phyloP scores from a whole-genome alignment of 53 echinoderm and acorn worm genomes.

The Temnopleurus reevesii region DNA sequence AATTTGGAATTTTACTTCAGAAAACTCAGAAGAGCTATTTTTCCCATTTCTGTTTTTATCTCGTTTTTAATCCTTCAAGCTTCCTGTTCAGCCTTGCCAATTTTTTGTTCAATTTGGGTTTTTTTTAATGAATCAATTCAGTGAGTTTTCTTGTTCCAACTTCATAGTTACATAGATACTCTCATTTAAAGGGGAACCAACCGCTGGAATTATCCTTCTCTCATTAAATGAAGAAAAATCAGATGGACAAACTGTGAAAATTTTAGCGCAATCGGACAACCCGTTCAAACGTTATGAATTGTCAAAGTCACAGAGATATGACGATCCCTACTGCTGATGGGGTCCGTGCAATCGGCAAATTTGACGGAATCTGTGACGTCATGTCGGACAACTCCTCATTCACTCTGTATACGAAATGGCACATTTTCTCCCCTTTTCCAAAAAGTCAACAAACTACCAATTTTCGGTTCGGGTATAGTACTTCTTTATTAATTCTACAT shows the following conservation, averaged over 20 bases:
- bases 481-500: too few relatives aligned
- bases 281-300: not conserved
- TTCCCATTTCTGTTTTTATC: not conserved
- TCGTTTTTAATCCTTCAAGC: not conserved
- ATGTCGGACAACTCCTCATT: too few relatives aligned
- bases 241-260: not conserved
- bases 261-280: not conserved
- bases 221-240: not conserved
- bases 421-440: too few relatives aligned
- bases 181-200: not conserved
- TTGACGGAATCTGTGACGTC: too few relatives aligned
- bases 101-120: not conserved
- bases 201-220: not conserved
- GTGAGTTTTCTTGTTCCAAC: not conserved
- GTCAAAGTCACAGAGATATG: too few relatives aligned
- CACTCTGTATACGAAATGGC: too few relatives aligned
- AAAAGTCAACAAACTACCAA: too few relatives aligned
- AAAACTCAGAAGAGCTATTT: too few relatives aligned
- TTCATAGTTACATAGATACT: not conserved
- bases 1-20: too few relatives aligned
- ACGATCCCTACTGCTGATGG: too few relatives aligned
- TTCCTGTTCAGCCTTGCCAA: not conserved
- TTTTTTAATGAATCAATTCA: not conserved
- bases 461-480: too few relatives aligned
- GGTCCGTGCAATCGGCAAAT: too few relatives aligned